A percentile compares a stretch with the other conserved stretches of the same genome.
phyloP scores from a whole-genome alignment of 2,113 vertebrate species.

The Pavo muticus region DNA sequence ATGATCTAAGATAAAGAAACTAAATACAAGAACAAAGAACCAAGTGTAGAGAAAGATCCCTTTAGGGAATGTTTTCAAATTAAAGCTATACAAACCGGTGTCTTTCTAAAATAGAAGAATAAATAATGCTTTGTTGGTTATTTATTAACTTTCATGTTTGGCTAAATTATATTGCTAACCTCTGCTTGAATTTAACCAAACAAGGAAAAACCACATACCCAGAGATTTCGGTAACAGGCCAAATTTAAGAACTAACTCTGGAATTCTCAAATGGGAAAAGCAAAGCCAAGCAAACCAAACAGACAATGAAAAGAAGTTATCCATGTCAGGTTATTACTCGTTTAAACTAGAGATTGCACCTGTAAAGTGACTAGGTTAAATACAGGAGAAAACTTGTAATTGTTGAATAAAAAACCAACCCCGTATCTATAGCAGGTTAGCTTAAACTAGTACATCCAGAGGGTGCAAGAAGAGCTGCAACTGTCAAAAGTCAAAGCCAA shows the following conservation, averaged over 20 bases:
- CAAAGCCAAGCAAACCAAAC: background rate
- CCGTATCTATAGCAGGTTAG: background rate
- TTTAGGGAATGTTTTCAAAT: slow-evolving; percentile 10
- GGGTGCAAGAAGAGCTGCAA: background rate
- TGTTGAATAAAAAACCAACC: accelerated
- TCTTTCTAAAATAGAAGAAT: slow-evolving; percentile 17
- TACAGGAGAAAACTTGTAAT: background rate
- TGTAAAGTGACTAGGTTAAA: background rate
- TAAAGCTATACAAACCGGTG: background rate
- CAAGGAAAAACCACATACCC: background rate
- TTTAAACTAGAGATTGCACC: background rate
- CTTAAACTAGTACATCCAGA: background rate
- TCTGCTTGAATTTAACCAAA: slow-evolving; percentile 25
- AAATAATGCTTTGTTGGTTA: background rate
- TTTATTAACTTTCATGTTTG: slow-evolving; percentile 39
- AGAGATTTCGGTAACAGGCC: background rate
- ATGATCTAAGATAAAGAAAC: slow-evolving; percentile 18
- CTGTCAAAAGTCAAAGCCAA: background rate
- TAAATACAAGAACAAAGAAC: slow-evolving; percentile 37
- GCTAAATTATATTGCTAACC: slow-evolving; percentile 21
- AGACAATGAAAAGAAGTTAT: background rate
- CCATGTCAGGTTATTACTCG: background rate
- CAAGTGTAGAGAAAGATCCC: background rate
- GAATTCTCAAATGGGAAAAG: background rate
- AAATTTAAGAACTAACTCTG: background rate